A percentile compares a stretch with the other conserved stretches of the same genome.
phyloP scores from a whole-genome alignment of 2,888 invertebrate species.

The Rhamphomyia laevipes region DNA sequence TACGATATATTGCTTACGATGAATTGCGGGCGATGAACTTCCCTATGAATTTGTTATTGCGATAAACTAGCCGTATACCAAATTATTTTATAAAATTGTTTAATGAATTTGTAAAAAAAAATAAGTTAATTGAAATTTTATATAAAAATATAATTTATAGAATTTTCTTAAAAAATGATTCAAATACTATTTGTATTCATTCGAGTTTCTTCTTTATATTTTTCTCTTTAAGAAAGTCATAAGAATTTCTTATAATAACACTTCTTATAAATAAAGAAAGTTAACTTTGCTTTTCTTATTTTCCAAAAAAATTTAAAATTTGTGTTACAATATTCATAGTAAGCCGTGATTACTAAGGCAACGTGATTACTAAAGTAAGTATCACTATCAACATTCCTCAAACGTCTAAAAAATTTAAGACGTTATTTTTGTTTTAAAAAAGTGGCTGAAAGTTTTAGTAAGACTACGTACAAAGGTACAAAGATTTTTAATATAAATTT shows the following conservation, averaged over 20 bases:
- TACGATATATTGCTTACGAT: too few species aligned
- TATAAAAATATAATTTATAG: not conserved
- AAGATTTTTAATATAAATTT: not conserved
- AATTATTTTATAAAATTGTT: not conserved
- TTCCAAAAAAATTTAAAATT: not conserved
- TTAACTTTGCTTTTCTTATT: not conserved
- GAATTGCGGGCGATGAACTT: too few species aligned
- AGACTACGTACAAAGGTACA: not conserved
- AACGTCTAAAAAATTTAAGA: too few species aligned
- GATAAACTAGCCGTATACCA: too few species aligned
- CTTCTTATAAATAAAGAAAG: not conserved
- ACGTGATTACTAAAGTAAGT: too few species aligned
- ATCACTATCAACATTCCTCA: too few species aligned
- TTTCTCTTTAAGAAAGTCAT: not conserved
- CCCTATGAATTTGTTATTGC: too few species aligned
- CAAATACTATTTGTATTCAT: too few species aligned
- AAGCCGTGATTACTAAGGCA: not conserved
- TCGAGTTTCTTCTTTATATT: not conserved
- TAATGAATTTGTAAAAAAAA: not conserved
- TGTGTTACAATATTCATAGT: not conserved
- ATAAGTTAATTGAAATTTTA: not conserved
- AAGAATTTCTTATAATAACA: not conserved
- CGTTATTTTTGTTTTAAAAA: not conserved
- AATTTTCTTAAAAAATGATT: not conserved
- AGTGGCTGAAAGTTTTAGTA: not conserved